phyloP scores from a whole-genome alignment of 1,140 invertebrate genomes.

The Drosophila sproati region DNA sequence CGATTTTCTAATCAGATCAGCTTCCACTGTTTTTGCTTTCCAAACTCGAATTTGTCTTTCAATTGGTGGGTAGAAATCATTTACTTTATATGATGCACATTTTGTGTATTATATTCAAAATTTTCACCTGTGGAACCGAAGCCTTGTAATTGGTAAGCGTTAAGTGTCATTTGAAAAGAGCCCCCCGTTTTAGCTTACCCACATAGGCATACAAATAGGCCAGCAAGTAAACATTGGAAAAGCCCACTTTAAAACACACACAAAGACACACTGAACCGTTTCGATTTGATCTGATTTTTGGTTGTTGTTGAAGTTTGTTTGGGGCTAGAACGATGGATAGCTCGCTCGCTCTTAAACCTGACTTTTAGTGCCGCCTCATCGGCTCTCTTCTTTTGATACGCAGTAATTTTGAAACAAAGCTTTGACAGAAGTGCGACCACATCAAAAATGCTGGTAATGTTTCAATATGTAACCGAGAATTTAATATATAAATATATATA shows the following conservation, averaged over 20 bases:
- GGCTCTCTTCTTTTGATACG: slow-evolving; percentile 38
- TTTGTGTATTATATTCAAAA: too few species aligned
- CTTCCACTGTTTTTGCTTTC: too few species aligned
- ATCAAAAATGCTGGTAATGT: slow-evolving; percentile 39
- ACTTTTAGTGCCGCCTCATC: slow-evolving; percentile 32
- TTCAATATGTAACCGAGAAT: slow-evolving; percentile 6
- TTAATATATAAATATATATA: not conserved
- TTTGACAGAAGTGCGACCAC: slow-evolving; percentile 46
- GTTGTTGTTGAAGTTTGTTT: not conserved
- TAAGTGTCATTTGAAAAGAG: not conserved
- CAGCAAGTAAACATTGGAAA: slow-evolving; percentile 40
- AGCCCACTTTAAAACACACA: slow-evolving; percentile 19
- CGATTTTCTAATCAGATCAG: too few species aligned
- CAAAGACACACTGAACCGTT: slow-evolving; percentile 12
- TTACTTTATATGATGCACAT: too few species aligned
- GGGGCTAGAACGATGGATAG: slow-evolving; percentile 30
- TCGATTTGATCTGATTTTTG: not conserved
- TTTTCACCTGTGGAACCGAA: too few species aligned
- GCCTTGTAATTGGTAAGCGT: not conserved
- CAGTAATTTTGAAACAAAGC: slow-evolving; percentile 51
- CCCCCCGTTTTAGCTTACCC: slow-evolving; percentile 26
- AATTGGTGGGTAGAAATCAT: too few species aligned
- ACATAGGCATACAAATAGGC: slow-evolving; percentile 37
- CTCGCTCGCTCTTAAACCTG: slow-evolving; percentile 35
- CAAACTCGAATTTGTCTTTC: too few species aligned